These are phyloP conservation scores for Scytalopus superciliaris DNA, from an alignment of 2,113 vertebrate species.

Conservation along the genomic window DNA sequence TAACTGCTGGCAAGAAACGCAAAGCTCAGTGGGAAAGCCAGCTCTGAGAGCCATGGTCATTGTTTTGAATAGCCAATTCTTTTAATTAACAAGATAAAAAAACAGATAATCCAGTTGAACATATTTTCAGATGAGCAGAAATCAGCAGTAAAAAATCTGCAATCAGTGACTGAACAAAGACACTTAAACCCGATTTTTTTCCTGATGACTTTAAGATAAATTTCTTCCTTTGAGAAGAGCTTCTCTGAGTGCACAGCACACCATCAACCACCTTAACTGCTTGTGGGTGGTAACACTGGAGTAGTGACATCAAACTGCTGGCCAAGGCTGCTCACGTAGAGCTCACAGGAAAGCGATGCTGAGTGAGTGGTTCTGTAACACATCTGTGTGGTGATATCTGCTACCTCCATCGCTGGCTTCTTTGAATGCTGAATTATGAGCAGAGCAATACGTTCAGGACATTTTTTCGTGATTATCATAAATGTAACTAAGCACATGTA, in stretches of 20 bases:
- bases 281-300: background rate
- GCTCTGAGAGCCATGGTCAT: background rate
- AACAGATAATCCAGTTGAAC: background rate
- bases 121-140: background rate
- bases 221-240: background rate
- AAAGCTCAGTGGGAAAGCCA: background rate
- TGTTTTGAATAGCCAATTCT: background rate
- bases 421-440: background rate
- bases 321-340: background rate
- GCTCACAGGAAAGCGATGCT: background rate
- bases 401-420: background rate
- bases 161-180: background rate
- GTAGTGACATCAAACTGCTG: background rate
- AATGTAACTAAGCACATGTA: background rate
- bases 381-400: background rate
- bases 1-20: background rate
- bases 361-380: slow-evolving; percentile 19
- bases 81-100: background rate
- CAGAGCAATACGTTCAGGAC: background rate
- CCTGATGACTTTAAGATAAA: background rate
- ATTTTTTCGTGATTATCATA: background rate
- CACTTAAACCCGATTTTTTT: background rate
- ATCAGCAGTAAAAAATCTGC: background rate
- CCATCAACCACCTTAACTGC: background rate
- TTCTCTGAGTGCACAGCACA: background rate